Percentiles rank a stretch among this genome's conserved stretches.
Evolutionary conservation across 2,797 vertebrate genomes (phyloP).

Genomic region (Pangasius krempfi): DNA sequence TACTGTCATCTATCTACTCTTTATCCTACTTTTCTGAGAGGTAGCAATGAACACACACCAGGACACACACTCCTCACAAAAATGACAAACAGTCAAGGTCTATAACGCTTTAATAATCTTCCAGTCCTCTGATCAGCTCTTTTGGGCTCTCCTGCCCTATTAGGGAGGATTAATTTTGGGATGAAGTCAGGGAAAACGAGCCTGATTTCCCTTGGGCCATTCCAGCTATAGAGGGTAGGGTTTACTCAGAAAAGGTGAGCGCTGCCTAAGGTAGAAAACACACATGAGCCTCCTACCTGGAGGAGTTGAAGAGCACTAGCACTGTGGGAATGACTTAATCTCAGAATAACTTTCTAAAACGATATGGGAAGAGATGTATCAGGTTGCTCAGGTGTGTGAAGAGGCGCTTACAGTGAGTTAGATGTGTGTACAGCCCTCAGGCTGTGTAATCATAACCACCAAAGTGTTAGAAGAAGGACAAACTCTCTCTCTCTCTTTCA

Average conservation of each 20-base stretch:
- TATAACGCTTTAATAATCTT: slow-evolving; percentile 55
- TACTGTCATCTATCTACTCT: slow-evolving; percentile 20
- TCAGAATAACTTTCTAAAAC: slow-evolving; percentile 46
- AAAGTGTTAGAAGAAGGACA: slow-evolving; percentile 45
- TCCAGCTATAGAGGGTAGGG: slow-evolving; percentile 26
- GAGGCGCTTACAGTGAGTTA: slow-evolving; percentile 16
- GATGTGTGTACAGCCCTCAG: slow-evolving; percentile 41
- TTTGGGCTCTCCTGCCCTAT: slow-evolving; percentile 45
- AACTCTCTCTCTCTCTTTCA: neutral
- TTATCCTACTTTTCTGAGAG: slow-evolving; percentile 20
- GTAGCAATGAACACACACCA: slow-evolving; percentile 28
- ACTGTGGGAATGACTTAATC: slow-evolving; percentile 53
- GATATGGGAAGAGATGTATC: slow-evolving; percentile 44
- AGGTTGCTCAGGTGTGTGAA: slow-evolving; percentile 39
- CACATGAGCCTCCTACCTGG: slow-evolving; percentile 44
- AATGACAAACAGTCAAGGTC: slow-evolving; percentile 45
- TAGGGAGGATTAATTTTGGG: slow-evolving; percentile 52
- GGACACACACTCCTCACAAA: slow-evolving; percentile 21
- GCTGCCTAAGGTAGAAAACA: slow-evolving; percentile 42
- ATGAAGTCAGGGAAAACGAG: slow-evolving; percentile 52
- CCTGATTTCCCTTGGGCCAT: slow-evolving; percentile 51
- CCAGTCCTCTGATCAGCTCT: slow-evolving; percentile 45
- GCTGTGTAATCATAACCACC: slow-evolving; percentile 45
- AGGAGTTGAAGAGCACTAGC: slow-evolving; percentile 29
- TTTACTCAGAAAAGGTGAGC: slow-evolving; percentile 44